These are phyloP conservation scores for Muschampia plurimacula DNA, from an alignment of 2,888 invertebrate species.

Conservation along the genomic window DNA sequence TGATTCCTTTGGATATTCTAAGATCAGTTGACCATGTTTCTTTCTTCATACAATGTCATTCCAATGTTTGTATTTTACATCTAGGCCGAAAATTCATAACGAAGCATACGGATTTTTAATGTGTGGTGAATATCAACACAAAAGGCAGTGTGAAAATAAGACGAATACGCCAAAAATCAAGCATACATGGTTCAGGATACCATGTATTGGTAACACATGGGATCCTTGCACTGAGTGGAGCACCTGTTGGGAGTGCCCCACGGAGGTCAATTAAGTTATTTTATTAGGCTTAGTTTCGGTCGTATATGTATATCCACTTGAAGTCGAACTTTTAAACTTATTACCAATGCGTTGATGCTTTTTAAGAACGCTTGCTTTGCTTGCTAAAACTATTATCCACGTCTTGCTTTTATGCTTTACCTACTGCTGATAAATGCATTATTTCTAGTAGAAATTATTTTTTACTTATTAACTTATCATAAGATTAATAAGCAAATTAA, in stretches of 20 bases:
- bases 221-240: conserved; percentile 70
- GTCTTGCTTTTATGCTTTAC: no score
- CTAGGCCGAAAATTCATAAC: conserved; percentile 66
- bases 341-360: no score
- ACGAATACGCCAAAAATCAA: conserved; percentile 54
- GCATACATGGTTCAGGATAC: conserved; percentile 76
- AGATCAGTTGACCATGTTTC: no score
- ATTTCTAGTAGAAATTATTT: neutral
- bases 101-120: conserved; percentile 72
- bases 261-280: conserved; percentile 54
- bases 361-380: no score
- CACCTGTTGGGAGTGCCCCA: conserved; percentile 73
- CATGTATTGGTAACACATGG: conserved; percentile 79
- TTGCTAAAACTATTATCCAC: no score
- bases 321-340: no score
- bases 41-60: no score
- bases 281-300: neutral
- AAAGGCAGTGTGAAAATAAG: conserved; percentile 51
- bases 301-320: no score
- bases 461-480: neutral
- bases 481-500: no score
- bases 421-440: no score
- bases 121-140: conserved; percentile 74
- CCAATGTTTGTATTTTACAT: neutral
- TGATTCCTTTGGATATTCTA: no score